Evolutionary conservation across 1,140 invertebrate genomes (phyloP).

Genomic region (Apocrypta bakeri): DNA sequence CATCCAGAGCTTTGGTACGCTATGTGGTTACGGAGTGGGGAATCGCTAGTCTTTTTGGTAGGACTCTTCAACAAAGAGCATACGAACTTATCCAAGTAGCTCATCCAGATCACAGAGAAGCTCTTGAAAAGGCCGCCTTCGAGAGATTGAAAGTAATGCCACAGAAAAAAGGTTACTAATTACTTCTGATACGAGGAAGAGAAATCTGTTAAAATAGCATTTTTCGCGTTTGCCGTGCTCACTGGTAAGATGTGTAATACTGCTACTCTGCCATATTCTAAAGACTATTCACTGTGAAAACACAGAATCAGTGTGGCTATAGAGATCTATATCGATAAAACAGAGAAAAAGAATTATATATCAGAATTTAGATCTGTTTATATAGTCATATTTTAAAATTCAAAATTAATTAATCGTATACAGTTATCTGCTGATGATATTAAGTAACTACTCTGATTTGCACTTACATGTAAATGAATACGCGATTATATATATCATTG

Average conservation of each 20-base stretch:
- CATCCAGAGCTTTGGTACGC: constrained; percentile 92
- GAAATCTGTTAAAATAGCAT: constrained; percentile 32
- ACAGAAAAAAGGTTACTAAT: constrained; percentile 49
- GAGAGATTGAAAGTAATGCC: constrained; percentile 94
- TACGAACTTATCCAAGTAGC: constrained; percentile 93
- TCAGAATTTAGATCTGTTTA: not conserved
- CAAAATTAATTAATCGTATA: not conserved
- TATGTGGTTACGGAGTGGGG: constrained; percentile 97
- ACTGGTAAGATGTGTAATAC: constrained; percentile 18
- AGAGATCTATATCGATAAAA: not conserved
- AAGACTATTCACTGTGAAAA: constrained; percentile 24
- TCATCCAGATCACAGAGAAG: constrained; percentile 91
- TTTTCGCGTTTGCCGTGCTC: constrained; percentile 20
- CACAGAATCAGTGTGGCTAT: not conserved
- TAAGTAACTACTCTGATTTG: not conserved
- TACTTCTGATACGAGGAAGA: constrained; percentile 6
- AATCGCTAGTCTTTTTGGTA: constrained; percentile 95
- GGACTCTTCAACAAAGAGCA: constrained; percentile 90
- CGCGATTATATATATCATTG: not conserved
- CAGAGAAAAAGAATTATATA: constrained; percentile 28
- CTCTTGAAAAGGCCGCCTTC: constrained; percentile 91
- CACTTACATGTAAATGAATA: constrained; percentile 15
- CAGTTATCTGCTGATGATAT: not conserved
- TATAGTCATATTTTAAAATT: constrained; percentile 17
- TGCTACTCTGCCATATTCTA: constrained; percentile 22